These are phyloP conservation scores for Lutjanus erythropterus DNA, from an alignment of 2,113 vertebrate species.

Conservation along the genomic window DNA sequence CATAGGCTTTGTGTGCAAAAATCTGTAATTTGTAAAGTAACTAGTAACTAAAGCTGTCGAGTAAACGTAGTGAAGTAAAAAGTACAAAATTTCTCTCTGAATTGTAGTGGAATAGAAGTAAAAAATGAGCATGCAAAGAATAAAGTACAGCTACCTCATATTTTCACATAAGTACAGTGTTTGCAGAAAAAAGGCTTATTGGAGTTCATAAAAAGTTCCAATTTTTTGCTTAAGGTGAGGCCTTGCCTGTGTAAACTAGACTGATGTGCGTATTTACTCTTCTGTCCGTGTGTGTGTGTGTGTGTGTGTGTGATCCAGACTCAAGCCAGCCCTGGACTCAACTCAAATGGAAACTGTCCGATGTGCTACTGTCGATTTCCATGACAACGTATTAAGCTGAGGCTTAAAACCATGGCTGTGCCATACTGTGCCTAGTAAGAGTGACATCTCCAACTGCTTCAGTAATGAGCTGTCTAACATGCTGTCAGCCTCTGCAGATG, in stretches of 20 bases:
- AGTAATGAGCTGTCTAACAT: constrained; percentile 79
- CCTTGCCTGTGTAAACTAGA: constrained; percentile 4
- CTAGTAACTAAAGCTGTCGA: no score
- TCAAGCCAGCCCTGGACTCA: constrained; percentile 27
- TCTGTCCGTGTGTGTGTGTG: constrained; percentile 15
- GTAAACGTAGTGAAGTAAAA: no score
- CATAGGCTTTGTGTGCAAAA: no score
- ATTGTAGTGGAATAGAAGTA: no score
- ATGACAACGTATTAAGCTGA: constrained; percentile 79
- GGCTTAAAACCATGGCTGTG: constrained; percentile 67
- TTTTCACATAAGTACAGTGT: neutral
- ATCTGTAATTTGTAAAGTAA: no score
- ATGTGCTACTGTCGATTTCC: constrained; percentile 77
- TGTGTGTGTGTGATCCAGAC: constrained; percentile 28
- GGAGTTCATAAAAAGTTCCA: constrained; percentile 17
- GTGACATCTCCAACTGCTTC: constrained; percentile 81
- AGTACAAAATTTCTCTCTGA: no score
- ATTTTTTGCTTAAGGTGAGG: neutral
- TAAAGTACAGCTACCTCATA: no score
- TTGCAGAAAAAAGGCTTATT: neutral
- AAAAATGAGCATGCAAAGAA: no score
- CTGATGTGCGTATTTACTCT: constrained; percentile 36
- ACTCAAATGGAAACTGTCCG: constrained; percentile 63
- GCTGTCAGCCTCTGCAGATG: constrained; percentile 73
- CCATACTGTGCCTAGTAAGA: constrained; percentile 75